Base-by-base conservation (phyloP, 1,140 invertebrate species). In the Brachionus asplanchnoidis region DNA sequence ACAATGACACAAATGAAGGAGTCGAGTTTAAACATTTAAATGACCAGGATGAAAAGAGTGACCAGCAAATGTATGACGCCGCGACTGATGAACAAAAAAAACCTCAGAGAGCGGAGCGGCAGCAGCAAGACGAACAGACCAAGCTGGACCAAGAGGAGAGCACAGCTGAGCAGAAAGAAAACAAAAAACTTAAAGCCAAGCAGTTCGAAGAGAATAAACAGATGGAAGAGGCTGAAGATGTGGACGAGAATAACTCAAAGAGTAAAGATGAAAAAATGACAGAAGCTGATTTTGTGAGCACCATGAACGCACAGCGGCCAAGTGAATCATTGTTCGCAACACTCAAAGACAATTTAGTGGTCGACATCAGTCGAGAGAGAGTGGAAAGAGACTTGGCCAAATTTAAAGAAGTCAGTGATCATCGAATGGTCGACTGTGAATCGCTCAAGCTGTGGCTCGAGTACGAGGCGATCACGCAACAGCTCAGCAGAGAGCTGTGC, bases 401-500 rank as follows among this genome's bases (percentile, higher is more conserved):
- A 36, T 82, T 82, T n/a, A 77, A 28, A 77, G 6, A 50, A 53
- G 12, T 46, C 0, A 36, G 17, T 20, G 28, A 14, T 65, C 23
- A 20, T 7, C 3, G 3, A 65, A 9, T 65, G n/a, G 53, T 60
- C 3, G 23, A 60, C 14, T 14, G 26, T 11, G 79, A 82, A 26
- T 46, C 36, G n/a, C 9, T 82, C 12, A 60, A 68, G 36, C 17
- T 82, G 11, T 82, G 79, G 79, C 20, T 68, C 3, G 53, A 60
- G 32, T 82, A 82, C 32, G 79, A 82, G n/a, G 23, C 23, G 28
- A 60, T 82, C 23, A 82, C 79, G 7, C 53, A 68, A 26, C 79
- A 82, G 26, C 23, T 82, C 1, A 82, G 79, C 20, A 60, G 60
- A 80, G 94, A 98, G 85, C 91, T 99, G 7, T 96, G 95, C 86